Base-by-base conservation (phyloP, 2,888 invertebrate genomes). In the Dichetophora obliterata region DNA sequence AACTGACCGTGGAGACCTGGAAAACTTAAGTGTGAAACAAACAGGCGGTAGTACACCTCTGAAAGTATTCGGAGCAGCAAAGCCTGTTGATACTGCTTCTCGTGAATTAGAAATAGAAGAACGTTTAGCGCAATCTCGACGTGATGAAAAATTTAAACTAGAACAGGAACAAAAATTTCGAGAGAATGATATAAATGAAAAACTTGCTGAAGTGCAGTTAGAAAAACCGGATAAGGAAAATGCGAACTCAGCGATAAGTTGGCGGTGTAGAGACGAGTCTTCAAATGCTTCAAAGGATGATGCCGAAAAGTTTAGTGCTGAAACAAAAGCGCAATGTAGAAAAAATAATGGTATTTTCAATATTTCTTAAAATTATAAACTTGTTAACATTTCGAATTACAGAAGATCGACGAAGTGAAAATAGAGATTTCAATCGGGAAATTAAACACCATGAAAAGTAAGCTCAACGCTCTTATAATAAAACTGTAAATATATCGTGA, bases 21-120 rank as follows among this genome's bases (percentile, higher is more conserved):
- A 81, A 57, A 79, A 80, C 27, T 78, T 70, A 19, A 80, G 74
- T 22, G 63, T 75, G 3, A 75, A 77, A 50, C 83, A 83, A 76
- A 88, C 81, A 82, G 86, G 91, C 74, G 91, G 92, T 11, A 91
- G 91, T 71, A 90, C 93, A 2, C 91, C 93, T 0, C 92, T 93
- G 66, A 95, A 94, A 76, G 97, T 98, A 82, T 98, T 98, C 88
- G 98, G 98, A n/a, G 94, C 93, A 43, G 98, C 98, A 22, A 96
- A 95, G 87, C 98, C 98, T 0, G 98, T 98, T 0, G 97, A 98
- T 87, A 98, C 98, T 2, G 93, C 96, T 72, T 94, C 96, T 65
- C 92, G 95, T 83, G 97, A 98, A 85, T 91, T 95, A 74, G 95
- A 97, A 90, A 98, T 98, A 81, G 98, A 98, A 87, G 95, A 96